Base-by-base conservation (phyloP, 1,140 invertebrate species). In the Littorina saxatilis region DNA sequence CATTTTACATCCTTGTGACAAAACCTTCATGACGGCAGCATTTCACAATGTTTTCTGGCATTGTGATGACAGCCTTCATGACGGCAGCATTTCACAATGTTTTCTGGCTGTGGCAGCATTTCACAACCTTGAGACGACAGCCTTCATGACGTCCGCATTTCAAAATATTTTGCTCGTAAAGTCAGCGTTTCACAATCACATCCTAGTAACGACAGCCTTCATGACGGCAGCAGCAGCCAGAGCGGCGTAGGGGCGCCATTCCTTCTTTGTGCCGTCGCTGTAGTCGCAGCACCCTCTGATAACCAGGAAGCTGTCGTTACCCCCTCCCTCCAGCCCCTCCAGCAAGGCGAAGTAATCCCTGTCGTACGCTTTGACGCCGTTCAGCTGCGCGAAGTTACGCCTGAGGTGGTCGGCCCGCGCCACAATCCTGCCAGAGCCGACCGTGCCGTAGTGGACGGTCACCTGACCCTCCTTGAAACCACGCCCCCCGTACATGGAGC, bases 211-310 rank as follows among this genome's bases (percentile, higher is more conserved):
- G 11, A 99, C 95, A 11, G 97, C 94, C 93, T 98, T 99, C 94
- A 97, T 97, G 66, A 98, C 98, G 73, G 96, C 95, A 0, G 98
- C 98, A 9, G 98, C 98, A 0, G 95, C 95, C 2, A 99, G 93
- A 0, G 97, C 95, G 0, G 98, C 96, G 91, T 97, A 98, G 0
- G 97, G 96, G 91, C 99, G 98, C 98, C 98, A 99, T 88, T 98
- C 97, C 88, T 97, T 96, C 74, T 96, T 95, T 0, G 95, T 96
- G 7, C 99, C 99, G 90, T 99, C 98, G 89, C 96, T 96, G 91
- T 99, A 99, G 92, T 99, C 99, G 13, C 97, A 95, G 86, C 99
- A 97, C 81, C 98, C 96, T 90, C 95, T 92, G 80, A 96, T 93
- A 39, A 95, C 89, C 1, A 98, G 94, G 92, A 94, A 95, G 83